phyloP scores from a whole-genome alignment of 2,888 invertebrate species.

The Drosophila buzzatii region DNA sequence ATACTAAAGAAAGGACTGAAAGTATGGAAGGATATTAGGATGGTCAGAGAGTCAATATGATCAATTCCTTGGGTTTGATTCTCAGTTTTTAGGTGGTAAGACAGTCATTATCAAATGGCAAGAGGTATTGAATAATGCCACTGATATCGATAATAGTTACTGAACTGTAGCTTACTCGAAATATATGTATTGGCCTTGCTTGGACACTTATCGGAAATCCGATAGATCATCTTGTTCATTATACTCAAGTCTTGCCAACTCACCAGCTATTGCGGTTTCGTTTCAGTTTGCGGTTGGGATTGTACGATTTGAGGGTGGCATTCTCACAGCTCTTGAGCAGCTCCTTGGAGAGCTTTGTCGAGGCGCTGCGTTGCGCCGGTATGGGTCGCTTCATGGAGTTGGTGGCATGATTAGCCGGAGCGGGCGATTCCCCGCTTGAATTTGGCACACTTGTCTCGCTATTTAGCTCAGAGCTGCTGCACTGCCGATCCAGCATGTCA shows the following conservation, averaged over 20 bases:
- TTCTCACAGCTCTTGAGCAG: conserved; percentile 76
- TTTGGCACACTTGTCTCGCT: conserved; percentile 76
- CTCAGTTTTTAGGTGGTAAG: not conserved
- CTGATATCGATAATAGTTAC: not conserved
- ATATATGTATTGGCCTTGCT: not conserved
- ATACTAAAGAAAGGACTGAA: too few relatives aligned
- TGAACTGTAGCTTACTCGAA: not conserved
- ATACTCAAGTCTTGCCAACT: conserved; percentile 17
- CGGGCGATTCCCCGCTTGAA: conserved; percentile 71
- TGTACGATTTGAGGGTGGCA: conserved; percentile 83
- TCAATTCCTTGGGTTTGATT: not conserved
- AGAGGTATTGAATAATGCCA: not conserved
- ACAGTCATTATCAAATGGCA: not conserved
- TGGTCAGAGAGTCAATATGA: not conserved
- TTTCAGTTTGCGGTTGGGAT: conserved; percentile 84
- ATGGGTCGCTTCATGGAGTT: conserved; percentile 81
- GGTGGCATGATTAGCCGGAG: conserved; percentile 46
- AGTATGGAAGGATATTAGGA: not conserved
- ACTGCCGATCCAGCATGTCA: conserved; percentile 79
- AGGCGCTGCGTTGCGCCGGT: conserved; percentile 74
- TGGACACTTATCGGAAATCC: not conserved
- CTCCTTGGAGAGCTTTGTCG: conserved; percentile 71
- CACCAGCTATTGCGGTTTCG: conserved; percentile 84
- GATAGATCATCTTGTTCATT: not conserved
- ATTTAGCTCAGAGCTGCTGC: conserved; percentile 72